These are phyloP conservation scores for Lordiphosa collinella DNA, from an alignment of 1,140 invertebrate genomes.

Conservation along the genomic window DNA sequence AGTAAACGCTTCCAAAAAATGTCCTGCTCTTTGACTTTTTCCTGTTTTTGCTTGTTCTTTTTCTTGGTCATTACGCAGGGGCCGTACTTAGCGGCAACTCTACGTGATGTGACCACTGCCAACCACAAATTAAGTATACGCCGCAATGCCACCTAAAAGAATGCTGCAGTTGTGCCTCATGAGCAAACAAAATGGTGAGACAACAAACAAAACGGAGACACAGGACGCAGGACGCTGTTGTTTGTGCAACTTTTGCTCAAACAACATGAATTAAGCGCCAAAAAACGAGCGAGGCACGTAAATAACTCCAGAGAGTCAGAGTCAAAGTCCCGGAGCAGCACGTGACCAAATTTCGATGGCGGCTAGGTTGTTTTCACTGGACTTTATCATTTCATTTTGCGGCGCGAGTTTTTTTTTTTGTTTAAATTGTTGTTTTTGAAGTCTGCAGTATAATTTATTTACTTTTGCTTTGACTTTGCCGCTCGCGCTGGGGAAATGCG, in stretches of 20 bases:
- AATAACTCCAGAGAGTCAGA: constrained; percentile 54
- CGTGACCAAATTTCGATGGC: constrained; percentile 72
- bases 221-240: constrained; percentile 11
- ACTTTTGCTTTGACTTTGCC: constrained; percentile 46
- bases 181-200: constrained; percentile 50
- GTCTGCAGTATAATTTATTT: constrained; percentile 65
- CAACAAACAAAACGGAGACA: constrained; percentile 29
- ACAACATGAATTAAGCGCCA: constrained; percentile 55
- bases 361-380: constrained; percentile 44
- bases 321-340: constrained; percentile 27
- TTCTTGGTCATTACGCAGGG: constrained; percentile 55
- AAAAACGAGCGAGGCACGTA: constrained; percentile 66
- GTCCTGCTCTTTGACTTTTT: constrained; percentile 1
- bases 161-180: constrained; percentile 48
- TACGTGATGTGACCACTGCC: constrained; percentile 59
- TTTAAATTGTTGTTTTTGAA: constrained; percentile 50
- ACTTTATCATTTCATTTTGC: constrained; percentile 62
- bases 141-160: constrained; percentile 34
- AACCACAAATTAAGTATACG: constrained; percentile 66
- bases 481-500: constrained; percentile 45
- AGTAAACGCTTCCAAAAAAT: no score
- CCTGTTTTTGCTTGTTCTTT: constrained; percentile 4
- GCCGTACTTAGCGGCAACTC: constrained; percentile 46
- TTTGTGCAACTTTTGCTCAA: constrained; percentile 39
- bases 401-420: constrained; percentile 60